These are phyloP conservation scores for Euphonia xanthogaster DNA, from an alignment of 2,797 vertebrate genomes.

Conservation along the genomic window DNA sequence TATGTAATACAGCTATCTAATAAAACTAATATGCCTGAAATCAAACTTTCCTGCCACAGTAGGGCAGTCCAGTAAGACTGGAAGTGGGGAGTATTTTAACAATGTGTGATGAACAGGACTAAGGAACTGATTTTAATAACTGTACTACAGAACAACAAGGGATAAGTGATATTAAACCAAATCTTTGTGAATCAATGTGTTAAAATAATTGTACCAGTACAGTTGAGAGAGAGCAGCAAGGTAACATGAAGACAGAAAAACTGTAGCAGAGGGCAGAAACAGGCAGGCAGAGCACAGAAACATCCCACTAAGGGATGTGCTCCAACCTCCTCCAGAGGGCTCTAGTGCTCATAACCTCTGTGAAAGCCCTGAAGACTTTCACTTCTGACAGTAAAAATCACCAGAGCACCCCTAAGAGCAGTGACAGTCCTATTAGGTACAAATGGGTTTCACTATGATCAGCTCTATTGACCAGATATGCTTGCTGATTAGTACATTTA, in stretches of 20 bases:
- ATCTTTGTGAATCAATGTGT: not conserved
- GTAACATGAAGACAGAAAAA: not conserved
- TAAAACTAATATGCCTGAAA: not conserved
- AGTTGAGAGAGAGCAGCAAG: not conserved
- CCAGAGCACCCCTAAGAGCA: not conserved
- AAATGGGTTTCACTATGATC: not conserved
- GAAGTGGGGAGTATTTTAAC: not conserved
- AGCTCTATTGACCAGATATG: not conserved
- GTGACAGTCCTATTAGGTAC: not conserved
- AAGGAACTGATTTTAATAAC: not conserved
- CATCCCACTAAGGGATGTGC: accelerated
- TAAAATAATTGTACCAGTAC: not conserved
- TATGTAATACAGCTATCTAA: not conserved
- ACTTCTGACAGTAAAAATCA: not conserved
- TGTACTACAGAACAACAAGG: not conserved
- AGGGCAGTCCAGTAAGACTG: not conserved
- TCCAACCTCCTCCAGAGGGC: not conserved
- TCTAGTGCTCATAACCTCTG: not conserved
- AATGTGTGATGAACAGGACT: accelerated
- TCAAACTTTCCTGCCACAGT: not conserved
- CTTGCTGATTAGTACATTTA: not conserved
- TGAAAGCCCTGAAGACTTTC: not conserved
- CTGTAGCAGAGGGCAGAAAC: not conserved
- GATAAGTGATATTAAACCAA: not conserved
- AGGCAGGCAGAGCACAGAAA: not conserved